Evolutionary conservation across 2,888 invertebrate genomes (phyloP).

Genomic region (Shargacucullia verbasci): DNA sequence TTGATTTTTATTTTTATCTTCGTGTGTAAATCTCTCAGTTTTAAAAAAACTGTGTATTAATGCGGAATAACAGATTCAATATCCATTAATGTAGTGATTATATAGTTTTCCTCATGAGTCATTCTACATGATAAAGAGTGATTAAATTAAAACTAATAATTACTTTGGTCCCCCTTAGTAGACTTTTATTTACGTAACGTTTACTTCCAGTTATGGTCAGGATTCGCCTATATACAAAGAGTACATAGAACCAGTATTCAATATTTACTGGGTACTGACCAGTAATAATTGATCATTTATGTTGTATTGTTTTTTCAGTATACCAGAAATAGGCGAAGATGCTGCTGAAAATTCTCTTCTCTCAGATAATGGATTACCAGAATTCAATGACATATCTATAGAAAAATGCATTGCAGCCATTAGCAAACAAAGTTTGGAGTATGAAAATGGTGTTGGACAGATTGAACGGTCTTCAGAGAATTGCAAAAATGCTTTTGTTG

Average conservation of each 20-base stretch:
- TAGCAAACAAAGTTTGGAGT: constrained; percentile 94
- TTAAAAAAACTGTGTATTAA: background rate
- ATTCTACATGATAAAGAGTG: background rate
- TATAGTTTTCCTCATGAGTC: background rate
- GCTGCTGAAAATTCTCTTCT: constrained; percentile 93
- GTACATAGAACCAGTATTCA: too few relatives aligned
- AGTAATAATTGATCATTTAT: background rate
- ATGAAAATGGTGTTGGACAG: constrained; percentile 92
- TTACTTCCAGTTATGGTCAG: too few relatives aligned
- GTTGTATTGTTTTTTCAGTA: constrained; percentile 81
- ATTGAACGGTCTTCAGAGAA: constrained; percentile 88
- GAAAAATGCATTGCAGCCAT: constrained; percentile 96
- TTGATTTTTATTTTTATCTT: constrained; percentile 27
- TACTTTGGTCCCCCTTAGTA: too few relatives aligned
- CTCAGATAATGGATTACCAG: constrained; percentile 92
- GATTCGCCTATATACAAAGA: too few relatives aligned
- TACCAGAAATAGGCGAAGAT: constrained; percentile 96
- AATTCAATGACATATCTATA: constrained; percentile 94
- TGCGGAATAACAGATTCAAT: too few relatives aligned
- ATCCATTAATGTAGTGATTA: background rate
- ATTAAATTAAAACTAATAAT: background rate
- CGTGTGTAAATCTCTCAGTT: background rate
- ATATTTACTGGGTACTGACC: background rate
- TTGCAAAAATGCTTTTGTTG: constrained; percentile 90
- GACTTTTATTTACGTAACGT: constrained; percentile 29